These are phyloP conservation scores for Cheilosia vulpina DNA, from an alignment of 2,888 invertebrate genomes.

Conservation along the genomic window DNA sequence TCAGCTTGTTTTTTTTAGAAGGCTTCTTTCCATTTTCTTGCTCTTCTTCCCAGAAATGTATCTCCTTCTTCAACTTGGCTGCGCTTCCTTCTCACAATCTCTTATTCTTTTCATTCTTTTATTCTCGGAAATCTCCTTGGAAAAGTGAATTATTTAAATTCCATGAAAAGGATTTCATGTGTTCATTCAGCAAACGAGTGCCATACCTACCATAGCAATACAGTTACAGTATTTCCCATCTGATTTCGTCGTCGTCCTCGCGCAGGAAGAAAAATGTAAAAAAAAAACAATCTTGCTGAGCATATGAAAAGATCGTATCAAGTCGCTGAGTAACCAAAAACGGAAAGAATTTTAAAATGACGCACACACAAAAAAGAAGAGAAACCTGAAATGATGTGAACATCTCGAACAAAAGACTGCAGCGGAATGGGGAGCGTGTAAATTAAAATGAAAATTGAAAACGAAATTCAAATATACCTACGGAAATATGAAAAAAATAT, in stretches of 20 bases:
- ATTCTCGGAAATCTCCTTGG: constrained; percentile 53
- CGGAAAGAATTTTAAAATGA: constrained; percentile 50
- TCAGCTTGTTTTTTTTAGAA: constrained; percentile 6
- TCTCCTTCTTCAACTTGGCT: constrained; percentile 58
- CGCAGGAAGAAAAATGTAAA: constrained; percentile 7
- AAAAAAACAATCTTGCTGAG: constrained; percentile 53
- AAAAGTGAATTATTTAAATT: constrained; percentile 74
- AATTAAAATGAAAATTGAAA: constrained; percentile 58
- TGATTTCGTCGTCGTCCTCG: constrained; percentile 12
- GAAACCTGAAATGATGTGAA: neutral
- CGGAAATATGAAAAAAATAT: constrained; percentile 18
- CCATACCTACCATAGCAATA: constrained; percentile 7
- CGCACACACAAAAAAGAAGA: neutral
- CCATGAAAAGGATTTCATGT: constrained; percentile 71
- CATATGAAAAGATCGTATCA: constrained; percentile 63
- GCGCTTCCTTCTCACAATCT: constrained; percentile 50
- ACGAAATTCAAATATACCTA: constrained; percentile 21
- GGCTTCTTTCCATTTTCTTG: constrained; percentile 6
- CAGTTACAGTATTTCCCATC: constrained; percentile 26
- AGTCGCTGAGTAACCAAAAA: constrained; percentile 62
- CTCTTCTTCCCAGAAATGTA: constrained; percentile 47
- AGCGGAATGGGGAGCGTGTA: neutral
- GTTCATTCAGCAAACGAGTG: constrained; percentile 47
- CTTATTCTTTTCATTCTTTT: constrained; percentile 52
- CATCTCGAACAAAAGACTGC: constrained; percentile 24